Evolutionary conservation across 2,888 invertebrate species (phyloP).

Genomic region (Cheilosia urbana): DNA sequence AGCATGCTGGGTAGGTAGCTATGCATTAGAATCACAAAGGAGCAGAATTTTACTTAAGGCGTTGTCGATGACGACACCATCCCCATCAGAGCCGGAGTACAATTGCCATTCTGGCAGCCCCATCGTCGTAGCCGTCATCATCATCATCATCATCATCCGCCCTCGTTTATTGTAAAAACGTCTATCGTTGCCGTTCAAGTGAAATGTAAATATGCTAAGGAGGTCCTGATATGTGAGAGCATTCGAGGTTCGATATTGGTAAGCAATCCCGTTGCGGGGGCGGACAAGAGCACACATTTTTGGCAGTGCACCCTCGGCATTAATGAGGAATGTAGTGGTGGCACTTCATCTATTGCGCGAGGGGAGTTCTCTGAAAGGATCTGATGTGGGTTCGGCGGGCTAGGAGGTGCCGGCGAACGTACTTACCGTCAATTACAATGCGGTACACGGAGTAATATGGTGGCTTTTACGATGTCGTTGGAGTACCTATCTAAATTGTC

Average conservation of each 20-base stretch:
- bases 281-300: constrained; percentile 43
- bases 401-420: constrained; percentile 48
- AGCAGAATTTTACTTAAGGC: constrained; percentile 70
- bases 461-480: constrained; percentile 74
- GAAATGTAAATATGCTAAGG: constrained; percentile 74
- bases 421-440: constrained; percentile 75
- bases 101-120: constrained; percentile 37
- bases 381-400: background rate
- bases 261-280: constrained; percentile 59
- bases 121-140: constrained; percentile 44
- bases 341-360: constrained; percentile 40
- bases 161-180: constrained; percentile 68
- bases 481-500: constrained; percentile 75
- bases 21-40: constrained; percentile 73
- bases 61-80: constrained; percentile 41
- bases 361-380: constrained; percentile 37
- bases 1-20: constrained; percentile 40
- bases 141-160: constrained; percentile 64
- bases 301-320: constrained; percentile 67
- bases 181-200: constrained; percentile 66
- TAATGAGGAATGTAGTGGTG: constrained; percentile 65
- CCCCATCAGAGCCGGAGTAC: background rate
- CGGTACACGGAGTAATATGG: constrained; percentile 75
- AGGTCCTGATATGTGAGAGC: constrained; percentile 72
- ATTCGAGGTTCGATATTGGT: constrained; percentile 64